Percentiles rank a stretch among this genome's conserved stretches.
phyloP scores from a whole-genome alignment of 2,888 invertebrate species.

The Nowickia ferox region DNA sequence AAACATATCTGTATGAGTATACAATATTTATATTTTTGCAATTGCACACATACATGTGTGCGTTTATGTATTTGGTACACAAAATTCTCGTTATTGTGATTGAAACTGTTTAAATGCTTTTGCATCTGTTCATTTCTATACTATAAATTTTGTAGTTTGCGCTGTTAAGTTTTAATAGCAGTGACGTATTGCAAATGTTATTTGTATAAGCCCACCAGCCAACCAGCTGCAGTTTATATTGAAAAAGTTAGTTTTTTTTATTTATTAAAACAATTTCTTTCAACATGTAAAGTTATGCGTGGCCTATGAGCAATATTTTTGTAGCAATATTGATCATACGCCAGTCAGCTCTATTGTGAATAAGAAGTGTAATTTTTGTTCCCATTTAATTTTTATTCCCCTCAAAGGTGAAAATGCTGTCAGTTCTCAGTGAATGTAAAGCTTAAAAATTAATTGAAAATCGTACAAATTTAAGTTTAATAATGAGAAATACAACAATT shows the following conservation, averaged over 20 bases:
- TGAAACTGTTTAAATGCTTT: conserved; percentile 11
- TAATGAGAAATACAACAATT: no score
- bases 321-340: conserved; percentile 5
- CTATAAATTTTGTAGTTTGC: conserved; percentile 16
- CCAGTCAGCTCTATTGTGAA: background rate
- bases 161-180: conserved; percentile 15
- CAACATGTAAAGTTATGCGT: background rate
- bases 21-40: conserved; percentile 1
- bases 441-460: no score
- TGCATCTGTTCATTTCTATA: conserved; percentile 3
- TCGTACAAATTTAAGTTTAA: no score
- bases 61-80: conserved; percentile 1
- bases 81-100: conserved; percentile 19
- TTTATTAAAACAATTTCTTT: background rate
- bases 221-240: conserved; percentile 2
- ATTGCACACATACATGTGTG: background rate
- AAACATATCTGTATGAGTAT: background rate
- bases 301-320: background rate
- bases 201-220: background rate
- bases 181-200: conserved; percentile 37
- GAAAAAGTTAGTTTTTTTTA: background rate
- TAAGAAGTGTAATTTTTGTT: no score
- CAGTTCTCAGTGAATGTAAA: no score
- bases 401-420: no score
- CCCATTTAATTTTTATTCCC: no score